Evolutionary conservation across 2,888 invertebrate genomes (phyloP).

Genomic region (Iselma pallidipennis): DNA sequence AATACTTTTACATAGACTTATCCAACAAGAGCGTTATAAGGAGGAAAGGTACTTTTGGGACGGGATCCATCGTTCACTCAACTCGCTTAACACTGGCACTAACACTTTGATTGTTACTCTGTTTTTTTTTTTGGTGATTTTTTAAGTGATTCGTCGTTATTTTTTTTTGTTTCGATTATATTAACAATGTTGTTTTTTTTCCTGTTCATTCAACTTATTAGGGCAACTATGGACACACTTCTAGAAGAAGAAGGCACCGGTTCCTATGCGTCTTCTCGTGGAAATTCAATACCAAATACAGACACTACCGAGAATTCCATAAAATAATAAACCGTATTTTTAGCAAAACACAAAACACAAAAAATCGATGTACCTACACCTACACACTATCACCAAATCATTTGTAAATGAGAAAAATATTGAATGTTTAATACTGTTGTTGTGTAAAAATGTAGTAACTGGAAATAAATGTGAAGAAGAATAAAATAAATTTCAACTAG

Average conservation of each 20-base stretch:
- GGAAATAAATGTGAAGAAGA: neutral
- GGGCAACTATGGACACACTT: conserved; percentile 45
- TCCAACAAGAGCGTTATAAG: too few relatives aligned
- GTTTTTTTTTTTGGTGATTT: neutral
- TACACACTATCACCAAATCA: too few relatives aligned
- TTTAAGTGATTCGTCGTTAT: neutral
- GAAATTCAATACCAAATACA: conserved; percentile 25
- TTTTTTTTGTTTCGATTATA: neutral
- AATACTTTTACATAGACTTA: too few relatives aligned
- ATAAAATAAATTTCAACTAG: neutral
- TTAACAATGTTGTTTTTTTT: conserved; percentile 8
- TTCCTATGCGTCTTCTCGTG: conserved; percentile 39
- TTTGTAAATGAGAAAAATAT: too few relatives aligned
- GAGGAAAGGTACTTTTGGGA: too few relatives aligned
- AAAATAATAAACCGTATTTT: too few relatives aligned
- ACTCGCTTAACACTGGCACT: too few relatives aligned
- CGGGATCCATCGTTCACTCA: too few relatives aligned
- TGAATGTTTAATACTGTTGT: neutral
- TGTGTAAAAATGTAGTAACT: neutral
- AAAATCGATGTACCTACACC: too few relatives aligned
- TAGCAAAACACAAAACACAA: neutral
- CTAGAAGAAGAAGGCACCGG: conserved; percentile 42
- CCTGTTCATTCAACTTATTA: too few relatives aligned
- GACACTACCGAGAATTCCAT: conserved; percentile 7
- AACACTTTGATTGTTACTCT: neutral